Evolutionary conservation across 2,113 vertebrate genomes (phyloP).

Genomic region (Chauna torquata): DNA sequence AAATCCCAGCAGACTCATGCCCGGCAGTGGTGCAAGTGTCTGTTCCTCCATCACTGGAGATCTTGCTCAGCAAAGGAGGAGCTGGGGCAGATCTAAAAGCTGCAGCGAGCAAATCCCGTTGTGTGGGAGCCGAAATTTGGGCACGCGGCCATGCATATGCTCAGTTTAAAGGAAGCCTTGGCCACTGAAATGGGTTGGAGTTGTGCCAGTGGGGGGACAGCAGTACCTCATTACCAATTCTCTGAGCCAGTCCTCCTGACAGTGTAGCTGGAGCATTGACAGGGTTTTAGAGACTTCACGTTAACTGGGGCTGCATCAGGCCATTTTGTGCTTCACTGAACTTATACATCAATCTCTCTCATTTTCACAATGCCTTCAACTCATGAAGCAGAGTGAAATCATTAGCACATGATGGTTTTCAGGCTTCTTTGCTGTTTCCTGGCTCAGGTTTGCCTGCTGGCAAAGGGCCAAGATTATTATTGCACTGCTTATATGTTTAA

Average conservation of each 20-base stretch:
- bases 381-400: not conserved
- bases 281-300: slow-evolving; percentile 43
- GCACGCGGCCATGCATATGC: not conserved
- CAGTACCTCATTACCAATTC: not conserved
- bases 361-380: not conserved
- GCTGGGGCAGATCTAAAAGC: not conserved
- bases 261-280: not conserved
- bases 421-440: not conserved
- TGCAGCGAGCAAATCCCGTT: not conserved
- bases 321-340: slow-evolving; percentile 47
- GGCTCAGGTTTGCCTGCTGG: not conserved
- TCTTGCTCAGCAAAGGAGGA: not conserved
- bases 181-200: not conserved
- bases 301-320: not conserved
- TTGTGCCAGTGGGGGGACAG: not conserved
- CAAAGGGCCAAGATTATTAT: not conserved
- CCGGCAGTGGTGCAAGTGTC: not conserved
- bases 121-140: not conserved
- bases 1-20: not conserved
- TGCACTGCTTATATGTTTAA: not conserved
- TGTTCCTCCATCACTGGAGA: not conserved
- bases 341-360: slow-evolving; percentile 43
- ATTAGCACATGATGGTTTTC: not conserved
- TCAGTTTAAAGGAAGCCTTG: slow-evolving; percentile 7
- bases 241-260: not conserved